Base-by-base conservation (phyloP, 2,113 vertebrate species). In the Apteryx mantelli region DNA sequence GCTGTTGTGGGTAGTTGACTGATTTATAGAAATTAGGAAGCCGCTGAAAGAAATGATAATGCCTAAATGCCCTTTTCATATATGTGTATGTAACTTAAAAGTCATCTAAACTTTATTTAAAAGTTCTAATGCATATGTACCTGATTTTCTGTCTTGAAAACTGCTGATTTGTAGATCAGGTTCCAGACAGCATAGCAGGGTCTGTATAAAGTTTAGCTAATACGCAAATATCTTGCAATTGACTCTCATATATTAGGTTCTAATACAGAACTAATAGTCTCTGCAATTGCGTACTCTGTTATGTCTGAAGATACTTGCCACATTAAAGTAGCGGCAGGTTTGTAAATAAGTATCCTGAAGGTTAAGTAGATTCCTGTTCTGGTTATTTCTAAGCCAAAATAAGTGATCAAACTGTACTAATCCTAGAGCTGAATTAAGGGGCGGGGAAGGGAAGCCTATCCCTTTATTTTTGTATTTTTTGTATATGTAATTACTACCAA, bases 41-140 rank as follows among this genome's bases (percentile, higher is more conserved):
- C 7, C 21, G 3, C n/a, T 68, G 25, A 22, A 63, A 46, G 9
- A n/a, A 84, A 28, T 11, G 63, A 11, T 34, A 60, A 25, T 19
- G 6, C 7, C 40, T 32, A 5, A 26, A 26, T 74, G 52, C 5
- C 48, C 25, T 24, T 80, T 89, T 65, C 40, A 1, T 76, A 42
- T 70, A 4, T 22, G 0, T 42, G 2, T 46, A 0, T n/a, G 8
- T 46, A 40, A 78, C 13, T 11, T 3, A 30, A 87, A 91, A 77
- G 53, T 2, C 9, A 60, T 28, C 8, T 50, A 82, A 86, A 48
- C 28, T 7, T 46, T 36, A 13, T 65, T 56, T 25, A 20, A 22
- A 88, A 32, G 9, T 9, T 40, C 1, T 3, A 21, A 30, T 4
- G 9, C 22, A 4, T 26, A 5, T 2, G 0, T 70, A 7, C 6